Evolutionary conservation across 2,113 vertebrate species (phyloP), one percentile per base, ranked within the genome.

Genomic region (Hiodon alosoides): DNA sequence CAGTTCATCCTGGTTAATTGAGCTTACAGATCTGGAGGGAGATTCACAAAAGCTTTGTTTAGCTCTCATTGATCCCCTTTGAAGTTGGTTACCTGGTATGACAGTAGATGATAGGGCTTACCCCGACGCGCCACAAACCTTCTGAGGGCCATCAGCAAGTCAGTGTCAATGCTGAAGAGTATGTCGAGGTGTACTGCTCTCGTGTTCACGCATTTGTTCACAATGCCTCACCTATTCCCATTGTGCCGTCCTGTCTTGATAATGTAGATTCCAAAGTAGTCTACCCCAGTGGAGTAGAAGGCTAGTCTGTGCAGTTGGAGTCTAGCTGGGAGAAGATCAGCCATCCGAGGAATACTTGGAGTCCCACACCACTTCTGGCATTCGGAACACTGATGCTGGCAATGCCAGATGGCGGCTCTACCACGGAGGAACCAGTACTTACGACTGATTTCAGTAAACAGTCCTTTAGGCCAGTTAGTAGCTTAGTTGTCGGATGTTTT

Each of bases 251-350:
- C 65, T 2, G 76, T 17, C 8, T 76, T 73, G 0, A 73, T 13
- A 3, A 48, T 10, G 47, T 55, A 59, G 4, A 61, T 67, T 4
- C 71, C 72, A 48, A 77, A 74, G 58, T 75, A 73, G n/a, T 80
- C 71, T 4, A 80, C 57, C 4, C 71, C 77, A 14, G 71, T 76
- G 3, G 74, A 81, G 31, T 59, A 70, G 54, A 79, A 79, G 6
- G 52, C 31, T 4, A 74, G 67, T 8, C 70, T 71, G 14, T 17
- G 62, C 5, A 71, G 61, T 4, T 31, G 31, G 3, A 76, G 46
- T 3, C 64, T 2, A 10, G 74, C 69, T 16, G 52, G 14, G 13
- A 74, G 74, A 47, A 79, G 57, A 17, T 80, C 76, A n/a, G 76
- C 64, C 73, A 77, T 78, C 53, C 67, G 68, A 0, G 78, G 66